A percentile compares a stretch with the other conserved stretches of the same genome.
phyloP scores from a whole-genome alignment of 1,140 invertebrate genomes.

The Camponotus floridanus region DNA sequence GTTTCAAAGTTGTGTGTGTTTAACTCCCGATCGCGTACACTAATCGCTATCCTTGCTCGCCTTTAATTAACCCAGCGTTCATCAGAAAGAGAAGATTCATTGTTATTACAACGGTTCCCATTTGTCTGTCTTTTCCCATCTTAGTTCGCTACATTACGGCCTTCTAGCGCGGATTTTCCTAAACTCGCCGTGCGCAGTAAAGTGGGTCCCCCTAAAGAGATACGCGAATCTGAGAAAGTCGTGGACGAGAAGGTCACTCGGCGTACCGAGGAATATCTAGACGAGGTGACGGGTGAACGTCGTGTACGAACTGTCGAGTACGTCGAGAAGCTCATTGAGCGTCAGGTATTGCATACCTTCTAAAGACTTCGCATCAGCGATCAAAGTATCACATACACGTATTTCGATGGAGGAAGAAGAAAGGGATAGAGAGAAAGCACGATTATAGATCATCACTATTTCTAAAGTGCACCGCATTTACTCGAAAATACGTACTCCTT shows the following conservation, averaged over 20 bases:
- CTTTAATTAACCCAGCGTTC: conserved; percentile 73
- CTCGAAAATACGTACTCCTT: background rate
- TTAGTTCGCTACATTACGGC: conserved; percentile 87
- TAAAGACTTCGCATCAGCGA: conserved; percentile 65
- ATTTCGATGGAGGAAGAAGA: background rate
- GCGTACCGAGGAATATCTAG: conserved; percentile 95
- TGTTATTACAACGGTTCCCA: conserved; percentile 77
- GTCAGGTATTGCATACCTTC: conserved; percentile 91
- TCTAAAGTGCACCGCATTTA: conserved; percentile 15
- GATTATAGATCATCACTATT: conserved; percentile 22
- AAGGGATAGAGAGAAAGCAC: conserved; percentile 16
- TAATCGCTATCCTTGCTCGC: conserved; percentile 80
- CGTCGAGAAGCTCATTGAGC: conserved; percentile 97
- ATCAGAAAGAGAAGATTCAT: conserved; percentile 46
- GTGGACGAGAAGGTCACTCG: conserved; percentile 95
- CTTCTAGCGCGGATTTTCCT: conserved; percentile 90
- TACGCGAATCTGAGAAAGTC: conserved; percentile 95
- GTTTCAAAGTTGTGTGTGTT: conserved; percentile 62
- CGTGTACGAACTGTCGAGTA: conserved; percentile 96
- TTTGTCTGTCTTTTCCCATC: conserved; percentile 81
- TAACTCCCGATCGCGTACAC: conserved; percentile 75
- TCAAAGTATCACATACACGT: conserved; percentile 44
- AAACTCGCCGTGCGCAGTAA: conserved; percentile 94
- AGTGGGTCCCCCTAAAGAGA: conserved; percentile 91
- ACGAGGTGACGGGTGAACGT: conserved; percentile 93